Evolutionary conservation across 2,888 invertebrate species (phyloP).

Genomic region (Eupithecia exiguata): DNA sequence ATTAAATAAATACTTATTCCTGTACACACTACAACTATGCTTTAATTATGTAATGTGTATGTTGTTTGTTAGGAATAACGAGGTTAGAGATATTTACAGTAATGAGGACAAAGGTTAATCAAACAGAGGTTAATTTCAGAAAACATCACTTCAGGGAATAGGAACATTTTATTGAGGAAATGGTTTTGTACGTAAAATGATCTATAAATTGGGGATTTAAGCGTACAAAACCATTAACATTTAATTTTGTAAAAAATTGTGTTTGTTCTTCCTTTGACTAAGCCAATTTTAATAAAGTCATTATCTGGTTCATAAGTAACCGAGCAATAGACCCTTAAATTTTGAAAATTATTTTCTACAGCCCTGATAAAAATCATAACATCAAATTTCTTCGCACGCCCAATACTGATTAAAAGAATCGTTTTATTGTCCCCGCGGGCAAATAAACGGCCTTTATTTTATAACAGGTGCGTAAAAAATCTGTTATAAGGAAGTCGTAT

Average conservation of each 20-base stretch:
- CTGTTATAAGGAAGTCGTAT: slow-evolving; percentile 34
- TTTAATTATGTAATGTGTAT: neutral
- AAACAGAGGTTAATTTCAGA: neutral
- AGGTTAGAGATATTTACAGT: neutral
- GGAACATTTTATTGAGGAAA: neutral
- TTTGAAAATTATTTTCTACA: neutral
- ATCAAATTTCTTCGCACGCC: slow-evolving; percentile 10
- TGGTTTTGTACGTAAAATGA: neutral
- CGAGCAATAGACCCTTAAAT: neutral
- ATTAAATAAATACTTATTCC: neutral
- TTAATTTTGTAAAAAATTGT: neutral
- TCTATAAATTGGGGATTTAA: neutral
- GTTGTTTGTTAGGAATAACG: neutral
- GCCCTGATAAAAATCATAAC: neutral
- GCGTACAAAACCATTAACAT: neutral
- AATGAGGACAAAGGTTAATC: neutral
- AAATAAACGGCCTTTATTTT: slow-evolving; percentile 37
- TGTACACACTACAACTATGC: neutral
- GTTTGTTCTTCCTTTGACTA: neutral
- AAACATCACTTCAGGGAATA: neutral
- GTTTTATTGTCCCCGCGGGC: slow-evolving; percentile 37
- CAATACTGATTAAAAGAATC: slow-evolving; percentile 34
- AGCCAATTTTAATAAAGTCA: neutral
- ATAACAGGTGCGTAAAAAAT: slow-evolving; percentile 34
- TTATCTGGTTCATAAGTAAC: neutral